These are phyloP conservation scores for Macrosiphum euphorbiae DNA, from an alignment of 2,888 invertebrate species.

Conservation along the genomic window DNA sequence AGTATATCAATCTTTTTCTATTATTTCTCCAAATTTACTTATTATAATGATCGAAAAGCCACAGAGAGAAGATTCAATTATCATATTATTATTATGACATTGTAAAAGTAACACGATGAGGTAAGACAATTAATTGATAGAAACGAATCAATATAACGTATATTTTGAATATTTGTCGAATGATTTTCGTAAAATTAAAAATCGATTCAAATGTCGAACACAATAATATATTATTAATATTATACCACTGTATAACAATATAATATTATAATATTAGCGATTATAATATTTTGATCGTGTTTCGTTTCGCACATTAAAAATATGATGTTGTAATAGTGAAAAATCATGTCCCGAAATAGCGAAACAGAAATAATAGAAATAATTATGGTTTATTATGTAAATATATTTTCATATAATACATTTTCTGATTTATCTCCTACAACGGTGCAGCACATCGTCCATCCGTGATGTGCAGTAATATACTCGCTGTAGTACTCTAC, in stretches of 20 bases:
- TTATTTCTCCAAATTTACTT: background rate
- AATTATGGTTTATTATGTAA: background rate
- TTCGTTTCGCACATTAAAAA: background rate
- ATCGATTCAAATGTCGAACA: background rate
- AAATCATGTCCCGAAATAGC: background rate
- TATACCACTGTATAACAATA: background rate
- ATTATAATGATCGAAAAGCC: background rate
- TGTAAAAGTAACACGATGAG: background rate
- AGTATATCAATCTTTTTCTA: background rate
- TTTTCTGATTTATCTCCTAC: background rate
- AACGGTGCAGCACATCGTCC: background rate
- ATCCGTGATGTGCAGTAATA: background rate
- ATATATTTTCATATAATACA: background rate
- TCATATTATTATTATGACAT: background rate
- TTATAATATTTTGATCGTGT: background rate
- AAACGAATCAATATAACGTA: background rate
- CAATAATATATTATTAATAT: background rate
- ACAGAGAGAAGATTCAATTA: background rate
- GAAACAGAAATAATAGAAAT: background rate
- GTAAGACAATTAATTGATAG: background rate
- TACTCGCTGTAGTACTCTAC: background rate
- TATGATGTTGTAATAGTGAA: background rate
- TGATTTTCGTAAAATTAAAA: background rate
- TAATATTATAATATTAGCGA: background rate
- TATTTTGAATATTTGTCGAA: background rate